Conservation (phyloP, 2,113 vertebrate genomes). For the Neomonachus schauinslandi region DNA sequence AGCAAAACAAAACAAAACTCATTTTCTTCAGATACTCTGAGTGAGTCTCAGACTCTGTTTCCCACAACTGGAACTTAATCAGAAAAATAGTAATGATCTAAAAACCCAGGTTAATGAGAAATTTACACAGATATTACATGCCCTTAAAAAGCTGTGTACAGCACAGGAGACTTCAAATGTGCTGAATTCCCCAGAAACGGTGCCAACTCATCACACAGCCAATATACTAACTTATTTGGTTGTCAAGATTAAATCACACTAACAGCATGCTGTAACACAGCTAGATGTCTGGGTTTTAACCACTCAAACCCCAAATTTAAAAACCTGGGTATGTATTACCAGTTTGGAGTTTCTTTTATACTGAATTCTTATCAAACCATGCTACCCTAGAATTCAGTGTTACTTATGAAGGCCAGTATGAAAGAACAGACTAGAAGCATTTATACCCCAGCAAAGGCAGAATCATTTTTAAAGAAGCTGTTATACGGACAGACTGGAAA, state of each 20-base stretch:
- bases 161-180: neutral
- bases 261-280: neutral
- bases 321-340: neutral
- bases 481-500: neutral
- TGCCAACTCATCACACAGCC: no score
- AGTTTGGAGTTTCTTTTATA: neutral
- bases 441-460: neutral
- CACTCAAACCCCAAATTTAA: neutral
- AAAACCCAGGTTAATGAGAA: conserved; percentile 29
- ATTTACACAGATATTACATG: neutral
- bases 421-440: neutral
- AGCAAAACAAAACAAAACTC: neutral
- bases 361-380: neutral
- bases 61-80: neutral
- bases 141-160: neutral
- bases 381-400: neutral
- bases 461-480: neutral
- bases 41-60: neutral
- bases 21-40: neutral
- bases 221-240: neutral
- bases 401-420: neutral
- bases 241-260: neutral
- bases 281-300: neutral
- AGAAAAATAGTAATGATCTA: neutral
- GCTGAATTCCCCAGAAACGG: neutral